phyloP scores from a whole-genome alignment of 2,888 invertebrate genomes.

The Allolobophora icterica region DNA sequence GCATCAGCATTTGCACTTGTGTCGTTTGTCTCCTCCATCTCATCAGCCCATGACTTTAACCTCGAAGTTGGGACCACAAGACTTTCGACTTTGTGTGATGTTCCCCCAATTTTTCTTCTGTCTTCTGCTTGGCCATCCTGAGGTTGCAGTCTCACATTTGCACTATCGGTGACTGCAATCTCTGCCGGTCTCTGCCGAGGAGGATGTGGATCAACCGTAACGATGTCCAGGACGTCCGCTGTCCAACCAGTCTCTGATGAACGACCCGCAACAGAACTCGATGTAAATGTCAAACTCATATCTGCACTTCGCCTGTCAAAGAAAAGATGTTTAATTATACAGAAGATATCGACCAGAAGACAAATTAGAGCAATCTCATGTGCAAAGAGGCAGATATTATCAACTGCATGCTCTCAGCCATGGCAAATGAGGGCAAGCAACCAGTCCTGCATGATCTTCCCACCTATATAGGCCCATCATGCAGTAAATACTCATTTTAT shows the following conservation, averaged over 20 bases:
- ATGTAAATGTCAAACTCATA: not conserved
- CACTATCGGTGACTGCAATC: not conserved
- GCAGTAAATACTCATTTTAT: not conserved
- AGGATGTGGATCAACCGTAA: not conserved
- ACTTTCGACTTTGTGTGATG: not conserved
- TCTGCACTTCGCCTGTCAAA: not conserved
- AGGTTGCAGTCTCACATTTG: not conserved
- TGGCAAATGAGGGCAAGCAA: too few relatives aligned
- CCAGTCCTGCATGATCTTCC: too few relatives aligned
- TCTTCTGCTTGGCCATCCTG: not conserved
- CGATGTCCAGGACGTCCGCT: not conserved
- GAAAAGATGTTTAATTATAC: not conserved
- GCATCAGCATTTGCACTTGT: not conserved
- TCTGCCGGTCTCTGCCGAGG: not conserved
- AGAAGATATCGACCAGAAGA: not conserved
- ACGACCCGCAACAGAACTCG: not conserved
- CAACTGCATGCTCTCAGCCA: too few relatives aligned
- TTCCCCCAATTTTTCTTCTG: not conserved
- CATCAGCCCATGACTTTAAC: conserved; percentile 7
- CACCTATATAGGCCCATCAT: too few relatives aligned
- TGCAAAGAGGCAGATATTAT: too few relatives aligned
- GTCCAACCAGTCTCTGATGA: not conserved
- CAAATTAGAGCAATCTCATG: too few relatives aligned
- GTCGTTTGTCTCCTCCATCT: not conserved
- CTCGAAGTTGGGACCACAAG: not conserved